Percentiles rank a stretch among this genome's conserved stretches.
Evolutionary conservation across 2,113 vertebrate genomes (phyloP).

Genomic region (Lutjanus erythropterus): DNA sequence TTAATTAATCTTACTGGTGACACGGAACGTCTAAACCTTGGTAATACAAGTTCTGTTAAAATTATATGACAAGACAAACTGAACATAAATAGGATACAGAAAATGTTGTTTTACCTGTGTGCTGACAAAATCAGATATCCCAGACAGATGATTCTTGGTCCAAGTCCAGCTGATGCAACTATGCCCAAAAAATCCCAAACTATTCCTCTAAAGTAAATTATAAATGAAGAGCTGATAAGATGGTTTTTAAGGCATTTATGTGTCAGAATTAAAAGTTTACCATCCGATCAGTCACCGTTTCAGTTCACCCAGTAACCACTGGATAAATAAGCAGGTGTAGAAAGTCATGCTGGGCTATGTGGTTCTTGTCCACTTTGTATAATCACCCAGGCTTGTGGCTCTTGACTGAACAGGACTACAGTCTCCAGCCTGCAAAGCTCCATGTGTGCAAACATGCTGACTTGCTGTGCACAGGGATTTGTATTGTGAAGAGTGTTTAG

Average conservation of each 20-base stretch:
- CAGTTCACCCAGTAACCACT: slow-evolving; percentile 61
- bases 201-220: slow-evolving; percentile 34
- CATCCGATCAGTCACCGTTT: slow-evolving; percentile 45
- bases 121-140: slow-evolving; percentile 56
- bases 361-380: slow-evolving; percentile 59
- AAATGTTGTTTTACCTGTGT: slow-evolving; percentile 63
- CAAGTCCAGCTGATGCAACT: slow-evolving; percentile 43
- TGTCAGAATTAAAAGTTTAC: slow-evolving; percentile 66
- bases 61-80: background rate
- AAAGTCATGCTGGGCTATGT: slow-evolving; percentile 72
- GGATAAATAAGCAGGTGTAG: slow-evolving; percentile 53
- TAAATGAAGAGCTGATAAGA: slow-evolving; percentile 38
- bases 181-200: slow-evolving; percentile 22
- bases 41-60: background rate
- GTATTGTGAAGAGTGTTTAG: slow-evolving; percentile 83
- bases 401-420: slow-evolving; percentile 69
- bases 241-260: slow-evolving; percentile 59
- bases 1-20: background rate
- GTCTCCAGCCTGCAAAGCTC: slow-evolving; percentile 66
- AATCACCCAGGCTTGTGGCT: slow-evolving; percentile 41
- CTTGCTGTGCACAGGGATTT: slow-evolving; percentile 80
- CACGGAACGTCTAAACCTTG: background rate
- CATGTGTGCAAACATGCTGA: slow-evolving; percentile 82
- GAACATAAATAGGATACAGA: background rate
- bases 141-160: slow-evolving; percentile 45